Evolutionary conservation across 2,888 invertebrate genomes (phyloP), one percentile per base, ranked within the genome.

Genomic region (Ophonus ardosiacus): DNA sequence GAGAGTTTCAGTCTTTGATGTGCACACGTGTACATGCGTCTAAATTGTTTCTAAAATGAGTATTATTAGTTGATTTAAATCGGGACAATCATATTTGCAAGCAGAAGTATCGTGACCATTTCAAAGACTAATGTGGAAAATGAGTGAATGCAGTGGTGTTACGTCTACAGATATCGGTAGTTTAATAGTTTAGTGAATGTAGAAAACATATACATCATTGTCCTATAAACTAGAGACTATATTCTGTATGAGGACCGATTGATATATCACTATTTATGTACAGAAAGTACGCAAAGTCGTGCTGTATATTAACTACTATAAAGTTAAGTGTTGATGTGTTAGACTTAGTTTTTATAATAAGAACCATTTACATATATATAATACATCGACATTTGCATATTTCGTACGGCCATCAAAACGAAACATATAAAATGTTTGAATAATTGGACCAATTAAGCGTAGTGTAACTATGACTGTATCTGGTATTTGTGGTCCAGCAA

Each of bases 391-490:
- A 74, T 82, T 82, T 74, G 38, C 82, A 74, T 68, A 43, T 82
- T 31, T 74, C 82, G 40, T 74, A 74, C 38, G 57, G 71, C 82
- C 82, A 82, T 31, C 82, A 82, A 82, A 82, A 81, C 59, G 38
- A 57, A 68, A 81, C 56, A 81, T 43, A 74, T 68, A 68, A 81
- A 84, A 84, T 71, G 57, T 83, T 83, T 78, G 84, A 84, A 84
- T 84, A 84, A 79, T 84, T 80, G 84, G 84, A 84, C 84, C 84
- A 84, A 84, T 84, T 84, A 84, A 79, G 61, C 17, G 84, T 84
- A 84, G 78, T 61, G 76, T 84, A 84, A 84, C 78, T 83, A 83
- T 84, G 84, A 84, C 78, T 84, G 83, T 83, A 59, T 71, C 84
- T 84, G 84, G 84, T 84, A 84, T 71, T 59, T 84, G 84, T 84